Conservation (phyloP, 2,797 vertebrate species). For the Sciaenops ocellatus region DNA sequence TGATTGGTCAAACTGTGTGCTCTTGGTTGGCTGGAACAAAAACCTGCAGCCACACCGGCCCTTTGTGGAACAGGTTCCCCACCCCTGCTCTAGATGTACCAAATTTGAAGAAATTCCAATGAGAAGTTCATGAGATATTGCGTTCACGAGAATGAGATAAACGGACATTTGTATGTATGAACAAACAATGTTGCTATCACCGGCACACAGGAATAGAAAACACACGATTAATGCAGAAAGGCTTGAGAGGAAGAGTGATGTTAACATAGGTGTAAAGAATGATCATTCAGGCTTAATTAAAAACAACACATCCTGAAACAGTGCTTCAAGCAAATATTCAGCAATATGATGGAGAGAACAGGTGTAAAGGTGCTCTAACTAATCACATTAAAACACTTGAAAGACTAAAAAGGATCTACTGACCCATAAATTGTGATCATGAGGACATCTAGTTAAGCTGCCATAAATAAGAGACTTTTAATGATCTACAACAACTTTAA, state of each 20-base stretch:
- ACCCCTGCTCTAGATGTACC: too few relatives aligned
- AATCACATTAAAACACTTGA: neutral
- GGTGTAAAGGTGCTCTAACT: neutral
- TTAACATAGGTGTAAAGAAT: neutral
- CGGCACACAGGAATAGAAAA: neutral
- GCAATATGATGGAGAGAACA: slow-evolving; percentile 5
- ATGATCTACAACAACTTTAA: slow-evolving; percentile 27
- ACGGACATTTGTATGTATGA: too few relatives aligned
- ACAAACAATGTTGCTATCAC: too few relatives aligned
- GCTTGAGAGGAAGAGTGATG: neutral
- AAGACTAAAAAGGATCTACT: slow-evolving; percentile 5
- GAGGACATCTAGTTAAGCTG: neutral
- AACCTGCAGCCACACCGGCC: too few relatives aligned
- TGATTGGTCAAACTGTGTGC: too few relatives aligned
- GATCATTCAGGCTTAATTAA: neutral
- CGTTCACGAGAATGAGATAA: too few relatives aligned
- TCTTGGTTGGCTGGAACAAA: too few relatives aligned
- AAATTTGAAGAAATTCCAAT: too few relatives aligned
- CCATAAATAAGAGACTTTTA: neutral
- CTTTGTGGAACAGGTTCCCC: too few relatives aligned
- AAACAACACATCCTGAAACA: neutral
- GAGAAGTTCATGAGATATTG: too few relatives aligned
- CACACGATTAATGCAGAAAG: neutral
- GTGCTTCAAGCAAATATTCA: neutral
- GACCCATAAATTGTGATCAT: neutral